Percentiles rank a stretch among this genome's conserved stretches.
Conservation (phyloP, 2,797 vertebrate genomes). For the Coracias cyanogaster region DNA sequence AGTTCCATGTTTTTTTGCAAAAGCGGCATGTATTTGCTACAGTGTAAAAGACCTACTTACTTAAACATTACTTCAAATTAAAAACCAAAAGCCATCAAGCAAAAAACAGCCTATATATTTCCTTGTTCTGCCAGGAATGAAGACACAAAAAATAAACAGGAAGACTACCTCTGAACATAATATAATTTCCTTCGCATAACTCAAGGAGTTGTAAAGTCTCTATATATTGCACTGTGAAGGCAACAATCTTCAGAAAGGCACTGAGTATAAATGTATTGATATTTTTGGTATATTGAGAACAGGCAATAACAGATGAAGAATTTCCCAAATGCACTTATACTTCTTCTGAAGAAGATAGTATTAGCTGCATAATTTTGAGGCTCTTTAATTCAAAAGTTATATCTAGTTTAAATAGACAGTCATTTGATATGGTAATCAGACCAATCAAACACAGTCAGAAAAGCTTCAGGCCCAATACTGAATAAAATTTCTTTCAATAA, state of each 20-base stretch:
- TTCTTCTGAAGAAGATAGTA: background rate
- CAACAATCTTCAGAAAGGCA: background rate
- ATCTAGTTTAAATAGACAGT: background rate
- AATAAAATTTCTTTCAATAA: background rate
- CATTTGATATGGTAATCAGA: background rate
- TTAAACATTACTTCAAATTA: background rate
- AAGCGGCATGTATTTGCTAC: background rate
- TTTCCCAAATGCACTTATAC: background rate
- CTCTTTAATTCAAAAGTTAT: background rate
- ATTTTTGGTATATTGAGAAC: background rate
- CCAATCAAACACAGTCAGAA: background rate
- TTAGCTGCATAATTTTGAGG: background rate
- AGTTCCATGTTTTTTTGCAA: background rate
- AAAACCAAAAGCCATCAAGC: background rate
- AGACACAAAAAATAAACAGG: background rate
- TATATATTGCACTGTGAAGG: background rate
- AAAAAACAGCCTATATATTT: background rate
- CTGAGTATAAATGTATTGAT: background rate
- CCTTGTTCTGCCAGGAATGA: background rate
- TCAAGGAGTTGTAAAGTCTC: background rate
- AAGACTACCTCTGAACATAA: background rate
- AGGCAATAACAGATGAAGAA: background rate
- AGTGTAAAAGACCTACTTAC: background rate
- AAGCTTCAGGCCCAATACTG: background rate
- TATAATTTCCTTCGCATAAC: background rate